These are phyloP conservation scores for Tipula confusa DNA, from an alignment of 2,888 invertebrate species.

Conservation along the genomic window DNA sequence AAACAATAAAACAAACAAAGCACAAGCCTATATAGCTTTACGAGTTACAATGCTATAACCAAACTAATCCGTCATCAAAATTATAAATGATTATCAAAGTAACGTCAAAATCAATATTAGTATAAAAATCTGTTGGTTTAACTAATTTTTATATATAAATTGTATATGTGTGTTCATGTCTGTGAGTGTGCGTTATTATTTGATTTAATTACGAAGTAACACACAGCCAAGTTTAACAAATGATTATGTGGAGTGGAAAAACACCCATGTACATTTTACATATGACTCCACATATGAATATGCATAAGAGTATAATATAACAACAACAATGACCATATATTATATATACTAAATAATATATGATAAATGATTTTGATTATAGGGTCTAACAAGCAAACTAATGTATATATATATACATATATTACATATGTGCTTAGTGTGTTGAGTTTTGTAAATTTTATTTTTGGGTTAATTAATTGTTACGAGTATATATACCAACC, in stretches of 20 bases:
- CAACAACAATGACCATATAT: no score
- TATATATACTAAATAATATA: background rate
- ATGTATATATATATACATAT: background rate
- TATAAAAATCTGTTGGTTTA: background rate
- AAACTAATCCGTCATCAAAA: background rate
- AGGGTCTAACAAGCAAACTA: background rate
- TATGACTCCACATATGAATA: background rate
- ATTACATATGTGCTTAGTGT: background rate
- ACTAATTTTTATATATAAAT: background rate
- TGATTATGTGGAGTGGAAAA: background rate
- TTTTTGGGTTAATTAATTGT: background rate
- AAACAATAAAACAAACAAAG: no score
- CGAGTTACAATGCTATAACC: no score
- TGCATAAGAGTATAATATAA: background rate
- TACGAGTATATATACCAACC: background rate
- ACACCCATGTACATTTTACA: background rate
- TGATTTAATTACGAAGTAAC: constrained; percentile 20
- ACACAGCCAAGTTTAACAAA: background rate
- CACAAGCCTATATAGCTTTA: no score
- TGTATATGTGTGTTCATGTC: background rate
- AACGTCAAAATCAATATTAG: background rate
- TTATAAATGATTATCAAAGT: background rate
- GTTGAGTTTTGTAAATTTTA: background rate
- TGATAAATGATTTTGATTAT: constrained; percentile 20
- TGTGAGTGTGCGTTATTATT: background rate